Evolutionary conservation across 2,797 vertebrate species (phyloP).

Genomic region (Poecilia wingei): DNA sequence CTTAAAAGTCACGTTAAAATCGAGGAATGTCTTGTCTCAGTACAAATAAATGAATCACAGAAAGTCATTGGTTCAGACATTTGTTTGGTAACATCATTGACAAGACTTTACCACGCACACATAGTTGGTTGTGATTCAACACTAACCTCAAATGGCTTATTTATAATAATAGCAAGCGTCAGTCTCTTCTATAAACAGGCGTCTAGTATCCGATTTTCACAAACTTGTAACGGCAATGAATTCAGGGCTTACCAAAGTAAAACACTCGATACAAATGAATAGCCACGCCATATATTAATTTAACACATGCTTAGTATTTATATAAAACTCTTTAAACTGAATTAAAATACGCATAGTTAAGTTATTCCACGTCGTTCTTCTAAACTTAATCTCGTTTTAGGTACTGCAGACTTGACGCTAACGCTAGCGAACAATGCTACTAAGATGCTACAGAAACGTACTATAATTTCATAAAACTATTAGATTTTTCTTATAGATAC

Average conservation of each 20-base stretch:
- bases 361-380: accelerated
- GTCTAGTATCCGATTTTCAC: not conserved
- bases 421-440: slow-evolving; percentile 1
- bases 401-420: slow-evolving; percentile 2
- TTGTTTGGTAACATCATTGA: slow-evolving; percentile 76
- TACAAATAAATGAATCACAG: slow-evolving; percentile 66
- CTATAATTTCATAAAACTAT: not conserved
- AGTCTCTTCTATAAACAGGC: not conserved
- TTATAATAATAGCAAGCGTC: not conserved
- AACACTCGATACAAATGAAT: not conserved
- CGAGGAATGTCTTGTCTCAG: slow-evolving; percentile 69
- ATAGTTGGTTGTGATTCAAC: not conserved
- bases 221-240: not conserved
- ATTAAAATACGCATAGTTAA: not conserved
- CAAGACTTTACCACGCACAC: slow-evolving; percentile 66
- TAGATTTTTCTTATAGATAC: slow-evolving; percentile 47
- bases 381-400: not conserved
- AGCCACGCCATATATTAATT: not conserved
- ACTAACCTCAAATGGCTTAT: not conserved
- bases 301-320: not conserved
- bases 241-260: not conserved
- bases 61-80: slow-evolving; percentile 82
- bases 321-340: not conserved
- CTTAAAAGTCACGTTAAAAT: accelerated
- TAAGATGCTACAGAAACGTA: not conserved